phyloP scores from a whole-genome alignment of 2,797 vertebrate genomes.

The Merluccius polli region DNA sequence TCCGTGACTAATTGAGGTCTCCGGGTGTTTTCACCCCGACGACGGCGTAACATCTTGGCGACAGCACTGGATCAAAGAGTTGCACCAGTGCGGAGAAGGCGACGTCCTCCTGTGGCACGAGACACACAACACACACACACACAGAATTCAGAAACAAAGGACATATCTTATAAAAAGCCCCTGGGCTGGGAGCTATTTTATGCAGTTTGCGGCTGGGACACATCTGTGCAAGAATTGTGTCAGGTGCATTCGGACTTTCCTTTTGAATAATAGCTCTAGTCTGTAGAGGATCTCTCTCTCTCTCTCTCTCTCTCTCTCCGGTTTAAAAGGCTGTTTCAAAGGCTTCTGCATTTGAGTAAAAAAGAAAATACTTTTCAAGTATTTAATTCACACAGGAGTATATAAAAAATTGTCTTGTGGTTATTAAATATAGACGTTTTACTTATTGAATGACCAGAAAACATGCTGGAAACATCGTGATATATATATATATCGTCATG shows the following conservation, averaged over 20 bases:
- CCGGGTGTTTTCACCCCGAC: slow-evolving; percentile 61
- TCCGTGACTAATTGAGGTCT: background rate
- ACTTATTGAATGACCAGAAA: no score
- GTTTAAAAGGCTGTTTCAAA: no score
- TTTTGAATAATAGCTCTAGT: background rate
- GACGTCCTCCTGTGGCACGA: slow-evolving; percentile 55
- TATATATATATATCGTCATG: no score
- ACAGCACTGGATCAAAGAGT: slow-evolving; percentile 76
- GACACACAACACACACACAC: slow-evolving; percentile 13
- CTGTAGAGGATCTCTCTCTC: background rate
- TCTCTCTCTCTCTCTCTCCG: no score
- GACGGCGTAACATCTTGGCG: slow-evolving; percentile 74
- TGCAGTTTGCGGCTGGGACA: slow-evolving; percentile 5
- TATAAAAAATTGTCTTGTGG: no score
- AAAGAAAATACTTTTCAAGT: no score
- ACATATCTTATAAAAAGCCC: background rate
- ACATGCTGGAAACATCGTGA: no score
- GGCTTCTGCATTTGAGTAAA: no score
- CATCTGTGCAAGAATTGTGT: slow-evolving; percentile 53
- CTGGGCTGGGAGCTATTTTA: background rate
- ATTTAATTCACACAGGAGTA: no score
- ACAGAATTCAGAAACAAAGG: slow-evolving; percentile 8
- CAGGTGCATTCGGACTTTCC: slow-evolving; percentile 20
- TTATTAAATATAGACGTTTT: no score
- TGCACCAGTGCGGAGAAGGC: slow-evolving; percentile 70